Evolutionary conservation across 2,797 vertebrate species (phyloP).

Genomic region (Spinus pinus): DNA sequence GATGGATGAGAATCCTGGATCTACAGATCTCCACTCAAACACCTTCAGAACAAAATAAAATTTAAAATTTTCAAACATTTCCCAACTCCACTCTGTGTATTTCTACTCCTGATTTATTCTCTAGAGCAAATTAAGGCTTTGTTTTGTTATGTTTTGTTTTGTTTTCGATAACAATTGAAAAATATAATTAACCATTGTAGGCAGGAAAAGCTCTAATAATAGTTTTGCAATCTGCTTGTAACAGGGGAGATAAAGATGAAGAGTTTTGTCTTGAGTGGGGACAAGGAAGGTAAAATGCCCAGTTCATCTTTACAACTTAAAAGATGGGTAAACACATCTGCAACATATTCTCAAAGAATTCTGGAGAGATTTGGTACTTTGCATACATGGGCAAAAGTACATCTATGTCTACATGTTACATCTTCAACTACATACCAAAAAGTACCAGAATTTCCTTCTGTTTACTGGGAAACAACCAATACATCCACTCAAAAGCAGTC

Average conservation of each 20-base stretch:
- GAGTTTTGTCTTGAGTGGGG: not conserved
- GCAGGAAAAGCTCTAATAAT: not conserved
- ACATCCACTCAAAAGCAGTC: not conserved
- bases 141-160: not conserved
- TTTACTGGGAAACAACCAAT: not conserved
- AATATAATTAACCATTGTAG: not conserved
- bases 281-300: not conserved
- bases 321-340: not conserved
- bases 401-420: not conserved
- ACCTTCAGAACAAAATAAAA: not conserved
- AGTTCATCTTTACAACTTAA: not conserved
- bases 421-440: not conserved
- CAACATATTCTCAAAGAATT: not conserved
- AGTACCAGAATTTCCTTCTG: not conserved
- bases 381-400: not conserved
- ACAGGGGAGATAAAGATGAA: not conserved
- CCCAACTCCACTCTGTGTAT: not conserved
- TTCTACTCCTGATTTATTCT: not conserved
- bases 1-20: not conserved
- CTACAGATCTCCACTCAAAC: not conserved
- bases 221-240: not conserved
- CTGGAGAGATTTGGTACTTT: not conserved
- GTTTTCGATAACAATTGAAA: not conserved
- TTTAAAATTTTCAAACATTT: not conserved
- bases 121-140: not conserved